phyloP scores from a whole-genome alignment of 2,888 invertebrate genomes.

The Rhamphomyia laevipes region DNA sequence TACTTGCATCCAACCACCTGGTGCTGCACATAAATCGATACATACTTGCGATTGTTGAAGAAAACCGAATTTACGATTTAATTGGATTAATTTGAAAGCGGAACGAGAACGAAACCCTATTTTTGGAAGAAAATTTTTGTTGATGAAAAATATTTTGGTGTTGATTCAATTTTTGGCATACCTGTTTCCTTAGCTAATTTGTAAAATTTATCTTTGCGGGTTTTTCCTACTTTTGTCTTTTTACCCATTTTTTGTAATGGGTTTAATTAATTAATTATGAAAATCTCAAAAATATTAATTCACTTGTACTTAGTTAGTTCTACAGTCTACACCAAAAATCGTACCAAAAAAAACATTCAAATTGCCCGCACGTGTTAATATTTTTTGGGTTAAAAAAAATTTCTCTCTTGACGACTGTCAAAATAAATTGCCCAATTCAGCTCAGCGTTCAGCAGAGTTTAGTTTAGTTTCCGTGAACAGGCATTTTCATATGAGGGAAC shows the following conservation, averaged over 20 bases:
- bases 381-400: too few species aligned
- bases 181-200: slow-evolving; percentile 97
- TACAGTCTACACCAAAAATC: too few species aligned
- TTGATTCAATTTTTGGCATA: slow-evolving; percentile 34
- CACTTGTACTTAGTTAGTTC: too few species aligned
- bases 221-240: slow-evolving; percentile 94
- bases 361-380: too few species aligned
- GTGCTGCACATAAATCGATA: slow-evolving; percentile 97
- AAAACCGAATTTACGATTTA: slow-evolving; percentile 95
- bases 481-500: too few species aligned
- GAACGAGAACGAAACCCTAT: slow-evolving; percentile 96
- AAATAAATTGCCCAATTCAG: too few species aligned
- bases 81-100: slow-evolving; percentile 97
- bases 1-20: slow-evolving; percentile 99
- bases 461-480: too few species aligned
- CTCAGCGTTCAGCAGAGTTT: too few species aligned
- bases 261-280: too few species aligned
- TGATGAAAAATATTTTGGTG: background rate
- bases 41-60: slow-evolving; percentile 91
- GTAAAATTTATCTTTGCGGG: slow-evolving; percentile 96
- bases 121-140: slow-evolving; percentile 15
- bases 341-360: too few species aligned
- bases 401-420: too few species aligned
- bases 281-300: too few species aligned
- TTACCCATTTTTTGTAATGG: slow-evolving; percentile 63